Evolutionary conservation across 2,797 vertebrate species (phyloP).

Genomic region (Geotrypetes seraphini): DNA sequence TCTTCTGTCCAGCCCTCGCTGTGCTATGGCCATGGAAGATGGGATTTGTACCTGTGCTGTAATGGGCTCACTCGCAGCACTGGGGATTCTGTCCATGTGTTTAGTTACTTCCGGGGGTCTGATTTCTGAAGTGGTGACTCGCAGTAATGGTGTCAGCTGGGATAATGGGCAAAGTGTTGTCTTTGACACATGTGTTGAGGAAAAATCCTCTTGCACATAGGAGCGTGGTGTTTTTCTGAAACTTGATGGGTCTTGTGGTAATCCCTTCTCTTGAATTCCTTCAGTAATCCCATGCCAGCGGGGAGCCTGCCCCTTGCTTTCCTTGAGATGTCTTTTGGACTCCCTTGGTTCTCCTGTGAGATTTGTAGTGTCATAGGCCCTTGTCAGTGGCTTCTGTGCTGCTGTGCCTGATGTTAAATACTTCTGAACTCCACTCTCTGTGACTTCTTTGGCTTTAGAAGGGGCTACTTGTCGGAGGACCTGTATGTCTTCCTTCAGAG

Average conservation of each 20-base stretch:
- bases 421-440: constrained; percentile 20
- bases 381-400: constrained; percentile 13
- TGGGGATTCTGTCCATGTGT: neutral
- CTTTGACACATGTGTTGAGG: too few species aligned
- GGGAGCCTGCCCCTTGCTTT: too few species aligned
- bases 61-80: constrained; percentile 1
- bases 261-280: too few species aligned
- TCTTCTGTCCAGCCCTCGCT: constrained; percentile 25
- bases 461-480: constrained; percentile 33
- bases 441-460: too few species aligned
- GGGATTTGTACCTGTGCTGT: constrained; percentile 32
- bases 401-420: constrained; percentile 6
- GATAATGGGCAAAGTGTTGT: too few species aligned
- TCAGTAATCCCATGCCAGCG: too few species aligned
- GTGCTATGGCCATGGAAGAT: constrained; percentile 5
- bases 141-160: too few species aligned
- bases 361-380: constrained; percentile 16
- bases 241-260: too few species aligned
- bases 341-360: constrained; percentile 32
- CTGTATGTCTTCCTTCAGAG: constrained; percentile 25
- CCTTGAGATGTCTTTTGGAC: constrained; percentile 40
- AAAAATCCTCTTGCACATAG: too few species aligned
- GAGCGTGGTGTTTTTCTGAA: too few species aligned
- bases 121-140: neutral
- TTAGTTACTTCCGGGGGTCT: too few species aligned